Evolutionary conservation across 2,113 vertebrate genomes (phyloP), one percentile per base, ranked within the genome.

Genomic region (Saimiri boliviensis): DNA sequence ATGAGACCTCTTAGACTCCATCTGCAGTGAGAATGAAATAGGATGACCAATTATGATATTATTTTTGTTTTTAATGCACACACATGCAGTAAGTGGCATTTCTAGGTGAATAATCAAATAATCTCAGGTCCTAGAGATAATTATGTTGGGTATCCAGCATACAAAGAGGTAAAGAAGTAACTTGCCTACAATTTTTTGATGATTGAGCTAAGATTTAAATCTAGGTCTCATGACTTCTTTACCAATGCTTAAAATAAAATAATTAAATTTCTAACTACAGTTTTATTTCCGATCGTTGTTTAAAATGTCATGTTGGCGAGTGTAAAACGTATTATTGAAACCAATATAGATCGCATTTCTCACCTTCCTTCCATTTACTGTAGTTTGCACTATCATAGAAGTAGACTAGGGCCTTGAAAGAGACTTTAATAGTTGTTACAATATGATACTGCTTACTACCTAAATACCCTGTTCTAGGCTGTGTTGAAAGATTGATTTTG

Each of bases 401-500:
- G 37, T 71, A 93, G 68, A 35, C 74, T 79, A 47, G 35, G 7
- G 45, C 1, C 13, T 35, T 47, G 37, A 20, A 54, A 54, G 68
- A 80, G 68, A 89, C 19, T 74, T 88, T 83, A 93, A 93, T 87
- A 87, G 80, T 91, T 70, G 95, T 93, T 68, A 35, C 81, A 96
- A 47, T 66, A 81, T 71, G 40, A 70, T n/a, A 82, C 56, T 82
- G 21, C 74, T 94, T 58, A 89, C 54, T 92, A 32, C 19, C 54
- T 89, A 95, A 95, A 91, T 93, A 91, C 63, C 27, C 40, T 95
- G 25, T 73, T 86, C 47, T 93, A 86, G 52, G 25, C 80, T 87
- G 37, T 74, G 52, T 27, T 87, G 32, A 92, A 96, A 95, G 93
- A 97, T 93, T 77, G 91, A 97, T 94, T 98, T 98, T 96, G 94